Evolutionary conservation across 2,113 vertebrate species (phyloP), one percentile per base, ranked within the genome.

Genomic region (Cinclus cinclus): DNA sequence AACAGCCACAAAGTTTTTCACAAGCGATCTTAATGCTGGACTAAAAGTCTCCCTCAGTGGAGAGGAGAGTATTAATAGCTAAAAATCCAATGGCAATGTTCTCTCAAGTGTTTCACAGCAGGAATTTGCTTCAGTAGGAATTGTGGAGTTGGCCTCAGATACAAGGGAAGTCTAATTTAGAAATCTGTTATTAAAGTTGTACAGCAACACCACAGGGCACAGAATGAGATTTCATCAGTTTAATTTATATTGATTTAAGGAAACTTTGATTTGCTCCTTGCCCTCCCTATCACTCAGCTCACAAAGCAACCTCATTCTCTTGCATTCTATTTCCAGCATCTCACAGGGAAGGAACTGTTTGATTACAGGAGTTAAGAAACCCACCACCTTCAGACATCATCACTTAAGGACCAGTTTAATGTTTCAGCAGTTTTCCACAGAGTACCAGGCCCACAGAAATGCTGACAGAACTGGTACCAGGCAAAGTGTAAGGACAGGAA

Each of bases 1-100:
- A 95, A 94, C 46, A 92, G 85, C 64, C 79, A 74, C 71, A 49
- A 56, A 91, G 39, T 90, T 96, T 92, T 89, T 79, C 90, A 94
- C 47, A 92, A 95, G 82, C 41, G 88, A 90, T 69, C 55, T 88
- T 20, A 77, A 62, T 7, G 14, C 76, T 78, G 69, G 92, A 71
- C 77, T 88, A 8, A 70, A 93, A 78, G 30, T 35, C 69, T 71
- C 23, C 47, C 28, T 41, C 1, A 1, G 56, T 49, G 27, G 60
- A 88, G 44, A 92, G 41, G 20, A 76, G 44, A 90, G 75, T 44
- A 70, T 87, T 71, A 74, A 91, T 47, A 83, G 47, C 44, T 75
- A 49, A 56, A 85, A 64, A 33, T 86, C 79, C 60, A 88, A n/a
- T 10, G 35, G 23, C 44, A 69, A 15, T 30, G 67, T 69, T 65